Percentiles rank a stretch among this genome's conserved stretches.
Conservation (phyloP, 2,888 invertebrate genomes). For the Lithodes maja region DNA sequence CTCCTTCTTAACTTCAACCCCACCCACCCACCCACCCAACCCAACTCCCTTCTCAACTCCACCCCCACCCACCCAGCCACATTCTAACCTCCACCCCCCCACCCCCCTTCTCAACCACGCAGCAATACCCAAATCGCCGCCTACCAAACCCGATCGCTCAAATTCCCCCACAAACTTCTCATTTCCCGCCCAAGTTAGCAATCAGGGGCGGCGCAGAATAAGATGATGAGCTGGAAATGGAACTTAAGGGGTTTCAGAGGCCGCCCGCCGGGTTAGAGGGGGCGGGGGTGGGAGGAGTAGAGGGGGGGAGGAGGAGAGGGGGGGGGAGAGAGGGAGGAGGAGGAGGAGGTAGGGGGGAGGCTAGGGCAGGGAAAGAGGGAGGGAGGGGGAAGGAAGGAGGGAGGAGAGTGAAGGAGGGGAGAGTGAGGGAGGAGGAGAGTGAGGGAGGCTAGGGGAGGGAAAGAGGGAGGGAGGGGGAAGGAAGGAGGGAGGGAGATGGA, state of each 20-base stretch:
- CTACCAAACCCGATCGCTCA: background rate
- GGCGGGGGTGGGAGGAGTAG: no score
- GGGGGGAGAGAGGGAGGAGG: no score
- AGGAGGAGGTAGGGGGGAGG: no score
- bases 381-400: no score
- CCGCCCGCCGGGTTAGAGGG: background rate
- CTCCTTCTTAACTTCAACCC: background rate
- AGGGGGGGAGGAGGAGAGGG: no score
- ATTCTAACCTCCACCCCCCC: background rate
- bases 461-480: no score
- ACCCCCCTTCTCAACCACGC: background rate
- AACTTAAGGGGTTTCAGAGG: no score
- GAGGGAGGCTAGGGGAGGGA: no score
- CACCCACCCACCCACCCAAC: background rate
- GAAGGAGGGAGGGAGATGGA: no score
- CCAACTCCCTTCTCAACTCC: background rate
- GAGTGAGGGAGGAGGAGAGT: no score
- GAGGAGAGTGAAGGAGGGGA: no score
- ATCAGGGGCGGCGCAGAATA: background rate
- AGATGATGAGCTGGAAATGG: background rate
- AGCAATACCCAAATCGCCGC: background rate
- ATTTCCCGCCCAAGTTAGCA: background rate
- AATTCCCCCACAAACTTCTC: background rate
- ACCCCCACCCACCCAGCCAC: background rate
- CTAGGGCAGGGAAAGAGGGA: no score